A percentile compares a stretch with the other conserved stretches of the same genome.
These are phyloP conservation scores for Epizoanthus rinbou DNA, from an alignment of 92 coral and sea anemone species.

Conservation along the genomic window DNA sequence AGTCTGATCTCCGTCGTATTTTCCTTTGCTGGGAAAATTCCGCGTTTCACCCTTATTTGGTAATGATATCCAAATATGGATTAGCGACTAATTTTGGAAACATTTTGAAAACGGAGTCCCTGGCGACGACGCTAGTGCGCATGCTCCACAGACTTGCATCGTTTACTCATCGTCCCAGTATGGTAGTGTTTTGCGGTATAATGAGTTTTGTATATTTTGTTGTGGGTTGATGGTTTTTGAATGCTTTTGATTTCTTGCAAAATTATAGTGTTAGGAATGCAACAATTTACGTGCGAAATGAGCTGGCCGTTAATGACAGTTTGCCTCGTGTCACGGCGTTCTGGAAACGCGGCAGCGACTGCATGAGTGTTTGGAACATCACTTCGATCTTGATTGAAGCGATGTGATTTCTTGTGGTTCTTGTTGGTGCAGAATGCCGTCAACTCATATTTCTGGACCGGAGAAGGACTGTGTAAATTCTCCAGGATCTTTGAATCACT, in stretches of 20 bases:
- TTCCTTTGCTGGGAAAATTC: not conserved
- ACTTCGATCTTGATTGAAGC: conserved; percentile 1
- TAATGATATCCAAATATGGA: conserved; percentile 37
- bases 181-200: conserved; percentile 44
- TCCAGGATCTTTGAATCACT: conserved; percentile 56
- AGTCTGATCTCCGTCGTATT: not conserved
- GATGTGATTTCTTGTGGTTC: conserved; percentile 26
- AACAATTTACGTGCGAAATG: conserved; percentile 18
- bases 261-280: conserved; percentile 27
- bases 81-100: not conserved
- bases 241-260: conserved; percentile 17
- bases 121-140: conserved; percentile 33
- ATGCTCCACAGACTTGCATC: conserved; percentile 33
- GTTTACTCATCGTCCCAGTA: conserved; percentile 25
- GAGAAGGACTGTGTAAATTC: conserved; percentile 75
- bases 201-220: conserved; percentile 39
- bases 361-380: not conserved
- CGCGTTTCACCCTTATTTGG: conserved; percentile 21
- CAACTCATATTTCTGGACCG: conserved; percentile 77
- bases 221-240: conserved; percentile 44
- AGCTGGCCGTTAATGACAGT: conserved; percentile 11
- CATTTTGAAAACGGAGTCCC: not conserved
- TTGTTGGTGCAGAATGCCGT: conserved; percentile 66
- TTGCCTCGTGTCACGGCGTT: conserved; percentile 3
- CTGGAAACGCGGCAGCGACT: not conserved